Conservation (phyloP, 64 coral and sea anemone genomes). For the Pocillopora damicornis region DNA sequence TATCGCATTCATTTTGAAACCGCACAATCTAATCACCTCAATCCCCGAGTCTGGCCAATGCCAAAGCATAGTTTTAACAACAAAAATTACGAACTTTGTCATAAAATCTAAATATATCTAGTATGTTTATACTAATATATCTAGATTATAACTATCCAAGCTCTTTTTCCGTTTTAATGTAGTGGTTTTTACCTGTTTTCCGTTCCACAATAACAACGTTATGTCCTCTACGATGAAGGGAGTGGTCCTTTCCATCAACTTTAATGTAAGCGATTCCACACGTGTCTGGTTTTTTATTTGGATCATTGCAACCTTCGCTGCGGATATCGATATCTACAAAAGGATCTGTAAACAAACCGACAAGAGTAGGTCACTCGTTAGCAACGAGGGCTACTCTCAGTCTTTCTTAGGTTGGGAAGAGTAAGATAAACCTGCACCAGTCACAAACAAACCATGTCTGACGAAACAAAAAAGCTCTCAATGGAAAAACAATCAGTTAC, state of each 20-base stretch:
- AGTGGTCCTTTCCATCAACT: constrained; percentile 30
- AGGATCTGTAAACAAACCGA: background rate
- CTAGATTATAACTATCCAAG: too few species aligned
- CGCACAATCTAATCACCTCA: too few species aligned
- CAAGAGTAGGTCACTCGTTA: background rate
- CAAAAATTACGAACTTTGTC: too few species aligned
- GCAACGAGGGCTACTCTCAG: background rate
- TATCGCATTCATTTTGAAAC: too few species aligned
- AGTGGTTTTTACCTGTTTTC: background rate
- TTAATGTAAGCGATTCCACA: constrained; percentile 35
- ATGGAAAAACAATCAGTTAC: too few species aligned
- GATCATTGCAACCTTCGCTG: constrained; percentile 54
- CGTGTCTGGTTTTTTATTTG: background rate
- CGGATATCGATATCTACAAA: constrained; percentile 12
- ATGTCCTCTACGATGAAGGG: background rate
- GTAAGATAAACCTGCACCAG: background rate
- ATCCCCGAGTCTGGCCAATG: too few species aligned
- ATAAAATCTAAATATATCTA: too few species aligned
- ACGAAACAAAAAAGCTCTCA: background rate
- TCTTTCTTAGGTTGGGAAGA: background rate
- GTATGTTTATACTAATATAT: too few species aligned
- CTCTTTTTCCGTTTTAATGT: background rate
- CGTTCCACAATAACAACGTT: constrained; percentile 24
- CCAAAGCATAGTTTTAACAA: too few species aligned
- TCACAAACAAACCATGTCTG: background rate